Percentiles rank a stretch among this genome's conserved stretches.
These are phyloP conservation scores for Danionella dracula DNA, from an alignment of 2,797 vertebrate genomes.

Conservation along the genomic window DNA sequence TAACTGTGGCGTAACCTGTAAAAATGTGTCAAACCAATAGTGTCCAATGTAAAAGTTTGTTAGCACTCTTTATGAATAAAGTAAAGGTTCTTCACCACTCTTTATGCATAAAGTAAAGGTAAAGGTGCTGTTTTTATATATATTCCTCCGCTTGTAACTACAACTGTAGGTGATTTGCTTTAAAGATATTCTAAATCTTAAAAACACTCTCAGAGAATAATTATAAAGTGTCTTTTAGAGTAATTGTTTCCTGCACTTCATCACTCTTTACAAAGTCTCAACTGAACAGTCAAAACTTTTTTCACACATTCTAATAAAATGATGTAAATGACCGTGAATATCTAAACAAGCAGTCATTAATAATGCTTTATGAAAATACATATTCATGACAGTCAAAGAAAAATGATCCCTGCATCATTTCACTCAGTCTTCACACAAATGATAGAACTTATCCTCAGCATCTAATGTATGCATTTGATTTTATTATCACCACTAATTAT, in stretches of 20 bases:
- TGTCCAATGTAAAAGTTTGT: background rate
- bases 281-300: slow-evolving; percentile 33
- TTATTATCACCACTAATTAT: slow-evolving; percentile 39
- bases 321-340: slow-evolving; percentile 46
- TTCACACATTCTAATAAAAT: slow-evolving; percentile 33
- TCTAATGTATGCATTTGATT: slow-evolving; percentile 41
- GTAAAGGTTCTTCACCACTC: too few species aligned
- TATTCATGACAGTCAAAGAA: slow-evolving; percentile 52
- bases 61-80: too few species aligned
- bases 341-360: slow-evolving; percentile 57
- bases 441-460: slow-evolving; percentile 38
- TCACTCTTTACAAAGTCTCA: slow-evolving; percentile 31
- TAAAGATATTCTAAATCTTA: too few species aligned
- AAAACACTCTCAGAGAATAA: too few species aligned
- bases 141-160: too few species aligned
- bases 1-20: slow-evolving; percentile 18
- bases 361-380: slow-evolving; percentile 48
- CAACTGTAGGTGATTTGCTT: too few species aligned
- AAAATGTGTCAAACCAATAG: background rate
- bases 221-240: too few species aligned
- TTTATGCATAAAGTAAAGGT: too few species aligned
- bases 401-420: slow-evolving; percentile 44
- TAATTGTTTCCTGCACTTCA: slow-evolving; percentile 45
- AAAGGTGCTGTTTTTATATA: too few species aligned
- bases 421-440: slow-evolving; percentile 39